Evolutionary conservation across 2,113 vertebrate species (phyloP), one percentile per base, ranked within the genome.

Genomic region (Falcunculus frontatus): DNA sequence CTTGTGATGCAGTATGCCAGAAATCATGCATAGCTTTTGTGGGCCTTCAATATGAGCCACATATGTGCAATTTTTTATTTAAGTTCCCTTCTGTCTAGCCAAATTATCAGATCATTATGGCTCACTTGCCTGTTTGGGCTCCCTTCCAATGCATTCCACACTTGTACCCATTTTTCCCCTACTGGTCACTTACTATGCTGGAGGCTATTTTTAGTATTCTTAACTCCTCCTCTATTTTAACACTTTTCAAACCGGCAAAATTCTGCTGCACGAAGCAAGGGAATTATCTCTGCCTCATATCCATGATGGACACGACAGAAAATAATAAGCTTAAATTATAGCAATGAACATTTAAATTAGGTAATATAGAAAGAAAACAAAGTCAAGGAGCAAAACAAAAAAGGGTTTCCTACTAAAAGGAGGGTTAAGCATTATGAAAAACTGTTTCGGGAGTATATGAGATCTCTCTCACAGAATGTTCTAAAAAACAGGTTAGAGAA

Each of bases 81-180:
- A 95, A 83, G 79, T 86, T 94, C 56, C 70, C 82, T 96, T 96
- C 90, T 97, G 85, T 93, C 92, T 93, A 83, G 82, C 60, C 90
- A 86, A 90, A 91, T 94, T 93, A 88, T 83, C 93, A 68, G 82
- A 90, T 94, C 82, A 88, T 95, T 97, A 94, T 60, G 76, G 32
- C 79, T 94, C 0, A 0, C 42, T 87, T 87, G 75, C 46, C 55
- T 77, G 6, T 88, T 90, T 90, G 64, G 95, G 92, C 92, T 95
- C 32, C 29, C 6, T 94, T 96, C 85, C 93, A 96, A 79, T 0
- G 0, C 60, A 72, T 91, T 76, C 78, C 7, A 10, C 23, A 22
- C 84, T 93, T 85, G 46, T 55, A 77, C 50, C 82, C 37, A 41
- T 77, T 92, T 93, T 87, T 47, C 47, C 60, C 16, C 52, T 78